phyloP scores from a whole-genome alignment of 2,797 vertebrate species.

The Phalanger gymnotis region DNA sequence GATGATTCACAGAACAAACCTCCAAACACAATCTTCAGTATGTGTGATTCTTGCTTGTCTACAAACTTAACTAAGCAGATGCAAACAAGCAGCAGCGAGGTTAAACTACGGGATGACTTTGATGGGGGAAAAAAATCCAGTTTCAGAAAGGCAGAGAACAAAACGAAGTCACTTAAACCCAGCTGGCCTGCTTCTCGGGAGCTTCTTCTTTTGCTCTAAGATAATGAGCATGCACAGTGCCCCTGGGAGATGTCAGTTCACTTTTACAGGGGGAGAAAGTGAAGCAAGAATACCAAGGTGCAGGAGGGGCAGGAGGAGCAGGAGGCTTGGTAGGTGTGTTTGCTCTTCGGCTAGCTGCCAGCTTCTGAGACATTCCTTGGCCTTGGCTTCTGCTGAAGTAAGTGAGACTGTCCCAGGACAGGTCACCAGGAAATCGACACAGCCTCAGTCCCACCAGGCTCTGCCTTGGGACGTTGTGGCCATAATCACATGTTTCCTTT shows the following conservation, averaged over 20 bases:
- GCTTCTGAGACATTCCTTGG: background rate
- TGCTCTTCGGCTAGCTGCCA: background rate
- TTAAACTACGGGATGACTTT: fast-evolving
- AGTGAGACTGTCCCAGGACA: background rate
- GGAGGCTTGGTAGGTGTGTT: background rate
- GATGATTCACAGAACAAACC: background rate
- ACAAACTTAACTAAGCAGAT: background rate
- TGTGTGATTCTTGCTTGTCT: fast-evolving
- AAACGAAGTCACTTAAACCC: background rate
- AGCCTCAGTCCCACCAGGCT: slow-evolving; percentile 45
- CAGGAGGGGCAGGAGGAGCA: no score
- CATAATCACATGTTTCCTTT: slow-evolving; percentile 34
- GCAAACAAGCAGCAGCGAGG: background rate
- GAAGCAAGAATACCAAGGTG: background rate
- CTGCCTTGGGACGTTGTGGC: slow-evolving; percentile 22
- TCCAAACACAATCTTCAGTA: background rate
- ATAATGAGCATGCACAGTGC: background rate
- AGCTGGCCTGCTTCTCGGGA: fast-evolving
- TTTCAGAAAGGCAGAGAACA: background rate
- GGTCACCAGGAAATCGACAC: slow-evolving; percentile 24
- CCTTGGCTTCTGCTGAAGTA: background rate
- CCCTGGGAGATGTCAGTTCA: background rate
- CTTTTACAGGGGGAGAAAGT: background rate
- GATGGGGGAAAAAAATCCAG: background rate
- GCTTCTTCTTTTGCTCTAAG: background rate